These are phyloP conservation scores for Rhadinocentrus ornatus DNA, from an alignment of 2,797 vertebrate genomes.

Conservation along the genomic window DNA sequence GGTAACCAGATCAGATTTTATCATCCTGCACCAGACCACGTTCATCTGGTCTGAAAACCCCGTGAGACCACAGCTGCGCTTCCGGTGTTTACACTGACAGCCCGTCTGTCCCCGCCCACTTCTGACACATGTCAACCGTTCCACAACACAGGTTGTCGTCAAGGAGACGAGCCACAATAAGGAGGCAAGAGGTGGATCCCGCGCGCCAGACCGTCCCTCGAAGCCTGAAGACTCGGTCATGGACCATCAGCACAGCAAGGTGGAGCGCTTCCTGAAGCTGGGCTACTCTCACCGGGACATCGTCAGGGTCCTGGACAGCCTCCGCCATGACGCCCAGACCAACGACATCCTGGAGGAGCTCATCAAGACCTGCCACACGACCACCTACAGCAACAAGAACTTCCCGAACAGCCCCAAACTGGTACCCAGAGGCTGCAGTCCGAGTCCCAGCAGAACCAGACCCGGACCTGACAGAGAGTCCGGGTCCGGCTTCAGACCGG, in stretches of 20 bases:
- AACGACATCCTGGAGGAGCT: slow-evolving; percentile 92
- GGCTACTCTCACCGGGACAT: slow-evolving; percentile 87
- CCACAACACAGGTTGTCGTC: slow-evolving; percentile 62
- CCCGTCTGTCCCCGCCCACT: background rate
- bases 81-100: slow-evolving; percentile 71
- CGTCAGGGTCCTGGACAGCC: slow-evolving; percentile 85
- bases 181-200: slow-evolving; percentile 59
- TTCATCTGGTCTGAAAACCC: slow-evolving; percentile 56
- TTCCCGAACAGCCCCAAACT: slow-evolving; percentile 67
- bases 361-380: slow-evolving; percentile 85
- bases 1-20: slow-evolving; percentile 36
- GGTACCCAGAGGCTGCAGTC: slow-evolving; percentile 82
- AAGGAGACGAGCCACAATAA: slow-evolving; percentile 70
- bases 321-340: slow-evolving; percentile 86
- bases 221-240: slow-evolving; percentile 44
- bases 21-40: slow-evolving; percentile 45
- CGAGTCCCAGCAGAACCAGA: slow-evolving; percentile 20
- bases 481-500: slow-evolving; percentile 76
- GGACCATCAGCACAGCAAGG: slow-evolving; percentile 82
- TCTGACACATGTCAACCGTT: slow-evolving; percentile 68
- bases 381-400: slow-evolving; percentile 22
- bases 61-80: slow-evolving; percentile 60
- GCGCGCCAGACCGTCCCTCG: slow-evolving; percentile 43
- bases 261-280: slow-evolving; percentile 91
- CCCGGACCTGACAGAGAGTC: slow-evolving; percentile 40